Percentiles rank a stretch among this genome's conserved stretches.
These are phyloP conservation scores for Sterna hirundo DNA, from an alignment of 2,113 vertebrate genomes.

Conservation along the genomic window DNA sequence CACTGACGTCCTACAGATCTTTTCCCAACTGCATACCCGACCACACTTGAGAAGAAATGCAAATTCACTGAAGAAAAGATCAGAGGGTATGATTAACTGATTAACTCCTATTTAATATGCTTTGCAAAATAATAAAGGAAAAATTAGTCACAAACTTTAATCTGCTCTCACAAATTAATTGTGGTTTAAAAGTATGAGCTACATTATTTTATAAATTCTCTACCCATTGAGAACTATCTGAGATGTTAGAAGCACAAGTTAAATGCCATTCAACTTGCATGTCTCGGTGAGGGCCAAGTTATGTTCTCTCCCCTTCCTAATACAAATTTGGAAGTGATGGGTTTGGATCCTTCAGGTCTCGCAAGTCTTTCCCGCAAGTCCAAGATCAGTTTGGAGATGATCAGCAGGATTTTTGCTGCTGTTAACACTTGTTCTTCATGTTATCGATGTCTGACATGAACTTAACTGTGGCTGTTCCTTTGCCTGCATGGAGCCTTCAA, in stretches of 20 bases:
- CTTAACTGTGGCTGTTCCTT: not conserved
- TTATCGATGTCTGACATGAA: not conserved
- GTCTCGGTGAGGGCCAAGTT: not conserved
- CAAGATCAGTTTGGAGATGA: not conserved
- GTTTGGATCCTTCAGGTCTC: not conserved
- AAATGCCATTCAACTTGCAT: not conserved
- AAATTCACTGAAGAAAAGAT: not conserved
- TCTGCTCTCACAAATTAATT: not conserved
- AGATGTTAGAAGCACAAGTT: not conserved
- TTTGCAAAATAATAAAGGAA: not conserved
- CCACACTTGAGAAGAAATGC: not conserved
- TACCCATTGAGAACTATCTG: not conserved
- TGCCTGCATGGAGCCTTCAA: not conserved
- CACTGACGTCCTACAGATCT: not conserved
- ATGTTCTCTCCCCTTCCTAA: not conserved
- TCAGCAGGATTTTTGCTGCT: not conserved
- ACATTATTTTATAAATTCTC: not conserved
- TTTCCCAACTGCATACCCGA: not conserved
- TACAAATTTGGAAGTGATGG: not conserved
- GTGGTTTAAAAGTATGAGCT: not conserved
- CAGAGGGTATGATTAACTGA: not conserved
- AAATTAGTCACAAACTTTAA: not conserved
- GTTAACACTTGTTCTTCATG: not conserved
- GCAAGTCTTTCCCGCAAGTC: not conserved
- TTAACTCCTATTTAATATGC: not conserved